These are phyloP conservation scores for Gulo gulo DNA, from an alignment of 2,113 vertebrate species.

Conservation along the genomic window DNA sequence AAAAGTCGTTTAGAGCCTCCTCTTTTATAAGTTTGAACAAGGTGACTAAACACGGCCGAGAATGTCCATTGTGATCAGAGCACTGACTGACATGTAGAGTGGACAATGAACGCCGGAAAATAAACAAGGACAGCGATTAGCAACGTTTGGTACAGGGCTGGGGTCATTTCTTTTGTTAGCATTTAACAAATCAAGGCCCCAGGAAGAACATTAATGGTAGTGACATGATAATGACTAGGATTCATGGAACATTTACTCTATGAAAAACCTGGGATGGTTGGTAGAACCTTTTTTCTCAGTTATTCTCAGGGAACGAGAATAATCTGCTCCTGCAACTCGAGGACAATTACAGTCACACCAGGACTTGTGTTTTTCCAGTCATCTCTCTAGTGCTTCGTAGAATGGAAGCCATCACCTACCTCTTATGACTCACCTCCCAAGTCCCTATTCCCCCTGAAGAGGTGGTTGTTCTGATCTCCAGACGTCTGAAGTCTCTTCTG, in stretches of 20 bases:
- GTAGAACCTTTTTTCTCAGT: not conserved
- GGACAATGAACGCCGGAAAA: not conserved
- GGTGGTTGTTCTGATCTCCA: not conserved
- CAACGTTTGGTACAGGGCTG: rapidly evolving
- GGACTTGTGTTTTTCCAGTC: not conserved
- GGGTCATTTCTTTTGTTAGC: not conserved
- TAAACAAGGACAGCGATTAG: not conserved
- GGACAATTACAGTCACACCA: not conserved
- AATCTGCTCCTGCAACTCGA: not conserved
- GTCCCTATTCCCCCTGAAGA: not conserved
- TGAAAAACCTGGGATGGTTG: not conserved
- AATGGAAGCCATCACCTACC: not conserved
- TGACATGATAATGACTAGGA: too few species aligned
- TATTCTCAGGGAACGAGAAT: not conserved
- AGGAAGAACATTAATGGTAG: not conserved
- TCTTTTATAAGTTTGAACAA: not conserved
- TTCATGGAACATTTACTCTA: not conserved
- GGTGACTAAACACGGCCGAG: not conserved
- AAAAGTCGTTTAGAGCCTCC: not conserved
- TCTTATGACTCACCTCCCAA: not conserved
- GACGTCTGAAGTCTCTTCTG: not conserved
- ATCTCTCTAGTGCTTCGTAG: not conserved
- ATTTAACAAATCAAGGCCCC: not conserved
- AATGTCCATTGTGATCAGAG: not conserved
- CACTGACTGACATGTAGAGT: not conserved